Percentiles rank a stretch among this genome's conserved stretches.
Conservation (phyloP, 2,113 vertebrate species). For the Arothron firmamentum region DNA sequence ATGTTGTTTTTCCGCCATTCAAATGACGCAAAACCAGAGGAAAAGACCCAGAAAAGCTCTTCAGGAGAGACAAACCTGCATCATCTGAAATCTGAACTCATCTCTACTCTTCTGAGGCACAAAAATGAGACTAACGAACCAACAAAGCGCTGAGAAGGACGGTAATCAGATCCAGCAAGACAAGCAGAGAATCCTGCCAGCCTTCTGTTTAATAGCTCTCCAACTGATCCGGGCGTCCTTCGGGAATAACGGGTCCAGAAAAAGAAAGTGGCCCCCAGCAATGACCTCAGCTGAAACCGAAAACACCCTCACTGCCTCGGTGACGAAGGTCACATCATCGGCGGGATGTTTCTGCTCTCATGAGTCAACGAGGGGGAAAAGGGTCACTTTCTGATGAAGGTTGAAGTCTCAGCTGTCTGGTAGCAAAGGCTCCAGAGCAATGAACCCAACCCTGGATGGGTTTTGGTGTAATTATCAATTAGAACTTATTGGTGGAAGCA, state of each 20-base stretch:
- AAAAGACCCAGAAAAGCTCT: conserved; percentile 2
- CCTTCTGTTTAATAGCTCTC: conserved; percentile 14
- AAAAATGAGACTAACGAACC: conserved; percentile 13
- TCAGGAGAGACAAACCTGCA: conserved; percentile 3
- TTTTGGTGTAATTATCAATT: no score
- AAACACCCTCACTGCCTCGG: conserved; percentile 29
- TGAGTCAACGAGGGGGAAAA: neutral
- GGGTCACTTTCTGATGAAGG: no score
- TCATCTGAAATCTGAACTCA: conserved; percentile 12
- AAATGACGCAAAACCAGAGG: conserved; percentile 30
- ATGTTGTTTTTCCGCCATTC: neutral
- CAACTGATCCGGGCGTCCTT: neutral
- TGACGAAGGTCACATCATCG: conserved; percentile 7
- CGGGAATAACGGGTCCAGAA: neutral
- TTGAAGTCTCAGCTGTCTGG: no score
- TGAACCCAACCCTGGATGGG: no score
- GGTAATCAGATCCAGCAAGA: conserved; percentile 23
- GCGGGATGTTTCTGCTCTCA: neutral
- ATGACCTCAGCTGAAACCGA: conserved; percentile 57
- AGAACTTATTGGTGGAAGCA: no score
- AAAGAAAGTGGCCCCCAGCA: conserved; percentile 35
- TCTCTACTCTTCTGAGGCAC: conserved; percentile 10
- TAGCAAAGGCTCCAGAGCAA: no score
- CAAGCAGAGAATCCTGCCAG: neutral
- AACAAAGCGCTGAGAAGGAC: conserved; percentile 11